A percentile compares a stretch with the other conserved stretches of the same genome.
Evolutionary conservation across 1,140 invertebrate genomes (phyloP).

Genomic region (Cardiocondyla obscurior): DNA sequence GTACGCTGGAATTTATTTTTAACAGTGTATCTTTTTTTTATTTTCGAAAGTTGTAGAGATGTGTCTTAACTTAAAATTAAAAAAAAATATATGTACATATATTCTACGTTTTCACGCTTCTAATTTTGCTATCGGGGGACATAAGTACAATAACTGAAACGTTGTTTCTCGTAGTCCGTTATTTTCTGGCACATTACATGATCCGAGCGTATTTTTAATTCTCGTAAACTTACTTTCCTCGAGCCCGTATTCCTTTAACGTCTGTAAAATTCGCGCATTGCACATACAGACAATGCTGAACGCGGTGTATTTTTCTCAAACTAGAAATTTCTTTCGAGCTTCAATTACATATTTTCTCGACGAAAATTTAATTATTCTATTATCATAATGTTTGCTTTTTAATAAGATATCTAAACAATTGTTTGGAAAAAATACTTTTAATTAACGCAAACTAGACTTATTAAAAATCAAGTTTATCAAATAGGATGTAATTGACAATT

Average conservation of each 20-base stretch:
- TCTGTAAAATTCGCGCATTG: neutral
- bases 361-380: neutral
- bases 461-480: neutral
- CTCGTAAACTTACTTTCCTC: neutral
- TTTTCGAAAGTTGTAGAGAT: neutral
- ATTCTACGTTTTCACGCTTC: neutral
- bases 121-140: neutral
- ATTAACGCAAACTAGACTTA: neutral
- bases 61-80: neutral
- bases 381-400: neutral
- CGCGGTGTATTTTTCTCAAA: neutral
- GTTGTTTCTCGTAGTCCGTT: neutral
- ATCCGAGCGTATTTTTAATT: conserved; percentile 15
- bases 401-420: neutral
- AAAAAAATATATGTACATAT: no score
- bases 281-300: neutral
- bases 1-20: neutral
- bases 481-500: no score
- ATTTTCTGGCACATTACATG: neutral
- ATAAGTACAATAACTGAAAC: neutral
- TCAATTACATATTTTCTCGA: neutral
- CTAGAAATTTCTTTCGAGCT: conserved; percentile 9
- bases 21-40: neutral
- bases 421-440: neutral
- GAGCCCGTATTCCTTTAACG: conserved; percentile 22